phyloP scores from a whole-genome alignment of 1,140 invertebrate species.

The Belonocnema kinseyi region DNA sequence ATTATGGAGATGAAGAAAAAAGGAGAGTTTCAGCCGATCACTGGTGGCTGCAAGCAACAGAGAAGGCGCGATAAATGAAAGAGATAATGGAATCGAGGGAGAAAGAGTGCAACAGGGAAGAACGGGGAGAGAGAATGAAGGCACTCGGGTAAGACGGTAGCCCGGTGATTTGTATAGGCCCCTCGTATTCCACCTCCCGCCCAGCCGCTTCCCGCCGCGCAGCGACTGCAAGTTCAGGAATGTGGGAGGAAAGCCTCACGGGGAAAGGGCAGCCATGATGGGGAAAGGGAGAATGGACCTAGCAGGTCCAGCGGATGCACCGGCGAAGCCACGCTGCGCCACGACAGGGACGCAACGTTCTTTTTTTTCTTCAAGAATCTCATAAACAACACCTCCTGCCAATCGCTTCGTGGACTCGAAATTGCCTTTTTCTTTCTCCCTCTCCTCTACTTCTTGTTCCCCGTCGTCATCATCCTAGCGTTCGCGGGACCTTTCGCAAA shows the following conservation, averaged over 20 bases:
- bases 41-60: constrained; percentile 49
- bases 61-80: constrained; percentile 57
- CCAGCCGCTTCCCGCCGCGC: constrained; percentile 48
- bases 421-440: constrained; percentile 34
- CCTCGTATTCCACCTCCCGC: constrained; percentile 51
- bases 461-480: constrained; percentile 36
- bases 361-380: constrained; percentile 19
- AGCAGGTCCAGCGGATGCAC: constrained; percentile 45
- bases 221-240: constrained; percentile 54
- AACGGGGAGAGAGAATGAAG: constrained; percentile 47
- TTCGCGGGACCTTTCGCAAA: constrained; percentile 39
- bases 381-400: constrained; percentile 25
- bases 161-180: constrained; percentile 56
- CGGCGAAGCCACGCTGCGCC: constrained; percentile 55
- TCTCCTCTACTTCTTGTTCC: constrained; percentile 37
- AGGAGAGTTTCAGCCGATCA: constrained; percentile 38
- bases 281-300: constrained; percentile 32
- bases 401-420: constrained; percentile 19
- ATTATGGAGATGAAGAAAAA: constrained; percentile 37
- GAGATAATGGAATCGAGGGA: constrained; percentile 51
- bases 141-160: constrained; percentile 51
- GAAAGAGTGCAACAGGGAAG: constrained; percentile 28
- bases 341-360: constrained; percentile 46
- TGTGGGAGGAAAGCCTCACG: constrained; percentile 41
- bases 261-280: constrained; percentile 47